A percentile compares a stretch with the other conserved stretches of the same genome.
Conservation (phyloP, 2,113 vertebrate species). For the Gavia stellata region DNA sequence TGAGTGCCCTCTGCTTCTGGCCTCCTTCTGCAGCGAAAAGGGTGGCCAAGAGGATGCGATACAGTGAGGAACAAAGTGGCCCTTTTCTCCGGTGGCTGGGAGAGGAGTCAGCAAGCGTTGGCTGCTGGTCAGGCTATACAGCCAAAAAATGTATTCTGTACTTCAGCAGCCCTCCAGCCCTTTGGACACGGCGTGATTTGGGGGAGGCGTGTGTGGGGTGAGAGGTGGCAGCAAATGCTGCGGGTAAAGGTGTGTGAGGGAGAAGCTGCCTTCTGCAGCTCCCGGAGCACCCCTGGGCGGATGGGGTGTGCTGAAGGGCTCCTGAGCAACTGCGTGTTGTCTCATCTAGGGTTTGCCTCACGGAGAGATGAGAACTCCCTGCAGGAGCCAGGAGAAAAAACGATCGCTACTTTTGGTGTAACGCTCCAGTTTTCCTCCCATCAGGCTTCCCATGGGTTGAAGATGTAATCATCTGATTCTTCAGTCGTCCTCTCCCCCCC, state of each 20-base stretch:
- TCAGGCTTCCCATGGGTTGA: not conserved
- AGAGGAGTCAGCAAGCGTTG: accelerated
- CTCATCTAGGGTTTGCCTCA: not conserved
- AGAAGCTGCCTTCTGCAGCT: accelerated
- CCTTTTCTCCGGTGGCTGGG: accelerated
- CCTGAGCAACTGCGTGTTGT: accelerated
- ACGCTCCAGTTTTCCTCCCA: not conserved
- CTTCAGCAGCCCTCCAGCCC: not conserved
- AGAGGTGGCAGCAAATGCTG: not conserved
- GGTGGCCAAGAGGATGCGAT: accelerated
- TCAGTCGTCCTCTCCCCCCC: not conserved
- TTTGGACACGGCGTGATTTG: accelerated
- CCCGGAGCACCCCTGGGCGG: not conserved
- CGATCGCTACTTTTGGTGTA: not conserved
- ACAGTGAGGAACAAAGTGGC: not conserved
- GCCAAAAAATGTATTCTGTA: not conserved
- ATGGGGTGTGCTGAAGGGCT: not conserved
- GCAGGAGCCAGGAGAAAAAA: not conserved
- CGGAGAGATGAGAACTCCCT: not conserved
- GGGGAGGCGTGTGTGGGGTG: accelerated
- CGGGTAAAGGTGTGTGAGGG: not conserved
- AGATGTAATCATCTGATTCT: not conserved
- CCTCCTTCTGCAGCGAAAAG: not conserved
- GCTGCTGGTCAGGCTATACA: not conserved
- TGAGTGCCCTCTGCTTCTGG: not conserved